A percentile compares a stretch with the other conserved stretches of the same genome.
Conservation (phyloP, 2,113 vertebrate species). For the Herpetotheres cachinnans region DNA sequence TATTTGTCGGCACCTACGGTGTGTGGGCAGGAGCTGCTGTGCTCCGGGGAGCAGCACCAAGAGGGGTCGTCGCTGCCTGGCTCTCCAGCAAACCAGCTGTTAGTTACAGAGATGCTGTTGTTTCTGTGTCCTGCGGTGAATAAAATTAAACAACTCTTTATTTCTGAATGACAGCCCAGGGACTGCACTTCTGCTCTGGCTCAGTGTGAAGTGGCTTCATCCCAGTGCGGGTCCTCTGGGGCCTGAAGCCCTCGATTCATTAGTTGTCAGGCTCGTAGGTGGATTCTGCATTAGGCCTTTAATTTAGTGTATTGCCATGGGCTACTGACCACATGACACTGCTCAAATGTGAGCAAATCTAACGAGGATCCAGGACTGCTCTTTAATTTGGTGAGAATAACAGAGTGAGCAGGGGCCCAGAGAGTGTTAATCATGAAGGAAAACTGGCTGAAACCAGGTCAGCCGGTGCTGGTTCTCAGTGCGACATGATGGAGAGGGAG, state of each 20-base stretch:
- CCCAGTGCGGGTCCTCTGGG: conserved; percentile 77
- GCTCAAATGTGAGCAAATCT: conserved; percentile 81
- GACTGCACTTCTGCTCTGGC: conserved; percentile 73
- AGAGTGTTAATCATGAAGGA: conserved; percentile 65
- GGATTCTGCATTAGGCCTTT: conserved; percentile 89
- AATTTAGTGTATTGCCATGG: conserved; percentile 90
- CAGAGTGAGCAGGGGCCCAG: conserved; percentile 42
- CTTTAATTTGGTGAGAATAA: conserved; percentile 73
- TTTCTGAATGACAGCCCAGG: conserved; percentile 76
- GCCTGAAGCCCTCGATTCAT: conserved; percentile 84
- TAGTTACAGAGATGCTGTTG: conserved; percentile 56
- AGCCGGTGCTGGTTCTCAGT: background rate
- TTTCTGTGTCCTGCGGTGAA: conserved; percentile 64
- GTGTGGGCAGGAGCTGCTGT: background rate
- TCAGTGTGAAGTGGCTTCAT: conserved; percentile 80
- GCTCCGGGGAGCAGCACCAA: background rate
- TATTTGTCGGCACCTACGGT: background rate
- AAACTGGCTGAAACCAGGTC: conserved; percentile 65
- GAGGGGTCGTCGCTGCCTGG: background rate
- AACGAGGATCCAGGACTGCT: conserved; percentile 78
- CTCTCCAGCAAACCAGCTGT: background rate
- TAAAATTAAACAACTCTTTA: conserved; percentile 70
- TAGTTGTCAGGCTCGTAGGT: conserved; percentile 86
- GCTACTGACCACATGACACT: conserved; percentile 78
- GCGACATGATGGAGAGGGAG: background rate